Base-by-base conservation (phyloP, 2,797 vertebrate genomes). In the Euthynnus affinis region DNA sequence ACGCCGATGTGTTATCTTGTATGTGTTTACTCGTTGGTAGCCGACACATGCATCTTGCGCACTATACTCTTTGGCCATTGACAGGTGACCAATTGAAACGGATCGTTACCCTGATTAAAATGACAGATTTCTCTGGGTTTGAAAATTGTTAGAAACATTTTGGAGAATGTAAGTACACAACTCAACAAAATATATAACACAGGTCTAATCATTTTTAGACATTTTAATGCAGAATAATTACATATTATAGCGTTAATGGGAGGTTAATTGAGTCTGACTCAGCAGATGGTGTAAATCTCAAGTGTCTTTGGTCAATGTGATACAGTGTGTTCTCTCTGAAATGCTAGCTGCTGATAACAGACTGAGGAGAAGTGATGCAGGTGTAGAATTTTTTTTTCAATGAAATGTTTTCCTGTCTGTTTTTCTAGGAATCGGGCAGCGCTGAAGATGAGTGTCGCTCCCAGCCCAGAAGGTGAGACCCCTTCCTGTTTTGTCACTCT, bases 401-500 rank as follows among this genome's bases (percentile, higher is more conserved):
- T n/a, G n/a, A n/a, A n/a, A 13, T 56, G 15, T 12, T 42, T 55
- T 6, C 56, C 23, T 65, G 18, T 82, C 44, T 80, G 6, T 53
- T 3, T 83, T 61, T 70, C 4, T 59, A 99, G 98, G 98, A 99
- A 91, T 97, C 96, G 42, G 97, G 97, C 88, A 99, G 98, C 22
- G 96, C 96, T 81, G 98, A 99, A 66, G 98, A 99, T 78, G 98
- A 98, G 86, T 96, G 96, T 66, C 96, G 96, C 74, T 98, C 96
- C 78, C 97, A 98, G 88, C 96, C 96, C 85, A 95, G 96, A 88
- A 99, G 98, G 98, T 99, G 95, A 92, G 95, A 71, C 61, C 74
- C 52, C 68, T 70, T 63, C 62, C 73, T 69, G 67, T 82, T 78
- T 79, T 65, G 15, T 81, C 61, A 64, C n/a, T 13, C 37, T 49